Base-by-base conservation (phyloP, 2,113 vertebrate genomes). In the Sciurus niger region DNA sequence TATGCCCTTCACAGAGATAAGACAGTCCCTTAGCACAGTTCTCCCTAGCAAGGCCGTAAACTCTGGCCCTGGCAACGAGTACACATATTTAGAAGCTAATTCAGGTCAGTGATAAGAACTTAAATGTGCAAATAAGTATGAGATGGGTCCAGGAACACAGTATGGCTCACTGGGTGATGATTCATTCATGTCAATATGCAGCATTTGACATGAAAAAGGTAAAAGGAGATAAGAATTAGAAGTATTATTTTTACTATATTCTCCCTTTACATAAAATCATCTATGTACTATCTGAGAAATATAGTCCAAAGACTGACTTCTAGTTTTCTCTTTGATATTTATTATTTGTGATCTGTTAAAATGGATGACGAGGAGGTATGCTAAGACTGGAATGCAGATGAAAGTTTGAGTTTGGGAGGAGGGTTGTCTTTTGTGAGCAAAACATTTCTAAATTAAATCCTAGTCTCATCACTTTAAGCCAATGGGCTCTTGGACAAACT, bases 301-400 rank as follows among this genome's bases (percentile, higher is more conserved):
- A 28, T 40, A 55, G 85, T 37, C 11, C 70, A 88, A 95, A 30
- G 73, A 48, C 1, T 80, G 67, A 84, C 32, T 97, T 89, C 84
- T 90, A 34, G 96, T 97, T 93, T 92, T 90, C 83, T 84, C 58
- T 86, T 96, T 85, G 80, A 40, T 97, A 48, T 60, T 97, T 90
- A 32, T 68, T 65, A 70, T 96, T 82, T 68, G 1, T 89, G 86
- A 68, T 84, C 79, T 95, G 92, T 95, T 80, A 93, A 96, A 96
- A 96, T 53, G 9, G 2, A 89, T 24, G 48, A 77, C 37, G 65
- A 90, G 28, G 40, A 93, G 84, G 16, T 70, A 14, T 88, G 68
- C 63, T 94, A 74, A 83, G 70, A 97, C 97, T 72, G 87, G 76
- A 87, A 73, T 93, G 70, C 10, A 93, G 9, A 48, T 48, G 46